Conservation (phyloP, 1,140 invertebrate species). For the Chironomus tepperi region DNA sequence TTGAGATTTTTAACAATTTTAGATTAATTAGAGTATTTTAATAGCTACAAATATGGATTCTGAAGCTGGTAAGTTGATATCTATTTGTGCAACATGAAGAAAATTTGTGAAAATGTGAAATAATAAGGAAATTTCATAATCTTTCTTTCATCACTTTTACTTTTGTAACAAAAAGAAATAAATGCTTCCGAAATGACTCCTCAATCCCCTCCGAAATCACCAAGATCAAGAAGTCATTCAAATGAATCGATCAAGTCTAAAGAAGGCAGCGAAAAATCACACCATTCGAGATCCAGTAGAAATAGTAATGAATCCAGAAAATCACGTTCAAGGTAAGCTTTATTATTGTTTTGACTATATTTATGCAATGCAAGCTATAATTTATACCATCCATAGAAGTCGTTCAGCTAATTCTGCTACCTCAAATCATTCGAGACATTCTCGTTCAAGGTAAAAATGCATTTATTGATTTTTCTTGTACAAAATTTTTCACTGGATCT, state of each 20-base stretch:
- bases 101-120: background rate
- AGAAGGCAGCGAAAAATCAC: background rate
- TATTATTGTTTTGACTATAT: background rate
- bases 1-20: background rate
- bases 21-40: background rate
- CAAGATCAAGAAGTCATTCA: background rate
- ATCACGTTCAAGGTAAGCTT: slow-evolving; percentile 16
- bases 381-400: background rate
- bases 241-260: background rate
- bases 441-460: background rate
- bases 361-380: background rate
- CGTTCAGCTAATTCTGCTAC: background rate
- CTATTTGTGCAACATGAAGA: too few species aligned
- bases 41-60: background rate
- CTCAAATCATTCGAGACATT: background rate
- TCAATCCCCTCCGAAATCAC: background rate
- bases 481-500: background rate
- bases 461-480: background rate
- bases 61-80: slow-evolving; percentile 11
- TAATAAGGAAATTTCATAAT: background rate
- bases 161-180: background rate
- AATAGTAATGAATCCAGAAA: slow-evolving; percentile 1
- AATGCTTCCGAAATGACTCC: background rate
- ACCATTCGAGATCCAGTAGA: background rate
- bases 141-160: background rate